Conservation (phyloP, 2,888 invertebrate species). For the Andricus curvator region DNA sequence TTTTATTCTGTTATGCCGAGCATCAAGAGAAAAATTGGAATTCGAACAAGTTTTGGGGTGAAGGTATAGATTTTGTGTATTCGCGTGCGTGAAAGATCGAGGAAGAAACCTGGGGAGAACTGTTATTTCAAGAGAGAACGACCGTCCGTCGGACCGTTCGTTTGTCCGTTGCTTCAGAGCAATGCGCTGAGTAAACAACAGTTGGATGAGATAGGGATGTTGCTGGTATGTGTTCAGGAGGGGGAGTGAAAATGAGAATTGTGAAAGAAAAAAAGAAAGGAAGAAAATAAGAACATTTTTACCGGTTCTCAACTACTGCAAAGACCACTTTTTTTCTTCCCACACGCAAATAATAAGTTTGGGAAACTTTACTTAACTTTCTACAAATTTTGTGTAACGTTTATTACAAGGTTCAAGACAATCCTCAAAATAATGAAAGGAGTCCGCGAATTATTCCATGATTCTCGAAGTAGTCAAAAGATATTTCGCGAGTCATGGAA, state of each 20-base stretch:
- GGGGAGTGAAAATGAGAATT: constrained; percentile 33
- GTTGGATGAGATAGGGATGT: constrained; percentile 65
- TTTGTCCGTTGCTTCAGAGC: constrained; percentile 65
- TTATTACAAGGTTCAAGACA: too few species aligned
- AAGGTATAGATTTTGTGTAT: constrained; percentile 9
- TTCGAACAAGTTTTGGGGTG: background rate
- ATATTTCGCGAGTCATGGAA: too few species aligned
- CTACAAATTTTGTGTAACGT: too few species aligned
- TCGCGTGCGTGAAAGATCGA: constrained; percentile 22
- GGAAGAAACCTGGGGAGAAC: constrained; percentile 53
- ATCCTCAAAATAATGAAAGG: too few species aligned
- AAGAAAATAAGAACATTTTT: background rate
- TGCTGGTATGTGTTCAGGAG: constrained; percentile 26
- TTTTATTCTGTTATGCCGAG: background rate
- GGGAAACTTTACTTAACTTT: too few species aligned
- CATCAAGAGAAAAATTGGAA: background rate
- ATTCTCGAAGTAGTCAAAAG: too few species aligned
- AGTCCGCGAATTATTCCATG: too few species aligned
- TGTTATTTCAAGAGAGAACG: constrained; percentile 73
- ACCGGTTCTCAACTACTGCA: background rate
- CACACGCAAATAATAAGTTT: too few species aligned
- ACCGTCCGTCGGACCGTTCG: constrained; percentile 65
- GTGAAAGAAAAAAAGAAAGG: background rate
- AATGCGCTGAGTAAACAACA: constrained; percentile 71
- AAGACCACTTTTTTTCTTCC: too few species aligned